Evolutionary conservation across 2,888 invertebrate species (phyloP).

Genomic region (Drosophila mimica): DNA sequence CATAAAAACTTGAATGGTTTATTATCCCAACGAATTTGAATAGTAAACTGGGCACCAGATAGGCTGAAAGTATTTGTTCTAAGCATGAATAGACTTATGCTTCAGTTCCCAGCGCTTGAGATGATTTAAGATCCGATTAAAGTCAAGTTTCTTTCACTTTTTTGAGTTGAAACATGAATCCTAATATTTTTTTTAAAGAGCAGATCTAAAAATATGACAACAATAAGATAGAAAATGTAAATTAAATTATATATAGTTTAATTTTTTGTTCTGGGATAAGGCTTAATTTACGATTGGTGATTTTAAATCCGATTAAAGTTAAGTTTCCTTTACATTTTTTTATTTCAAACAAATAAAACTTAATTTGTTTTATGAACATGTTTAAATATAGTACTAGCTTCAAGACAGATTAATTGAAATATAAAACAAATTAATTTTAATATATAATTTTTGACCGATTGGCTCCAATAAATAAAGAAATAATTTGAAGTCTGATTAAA

Average conservation of each 20-base stretch:
- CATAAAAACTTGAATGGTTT: conserved; percentile 52
- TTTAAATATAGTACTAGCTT: neutral
- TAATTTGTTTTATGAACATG: neutral
- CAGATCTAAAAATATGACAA: neutral
- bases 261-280: neutral
- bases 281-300: neutral
- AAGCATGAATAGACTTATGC: neutral
- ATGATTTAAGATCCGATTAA: conserved; percentile 24
- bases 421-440: neutral
- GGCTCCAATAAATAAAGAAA: neutral
- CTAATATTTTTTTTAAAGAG: neutral
- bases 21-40: conserved; percentile 37
- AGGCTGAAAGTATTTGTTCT: conserved; percentile 3
- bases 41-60: conserved; percentile 21
- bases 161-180: neutral
- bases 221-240: neutral
- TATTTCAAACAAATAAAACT: neutral
- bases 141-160: neutral
- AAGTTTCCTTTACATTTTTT: neutral
- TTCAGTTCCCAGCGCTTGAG: conserved; percentile 24
- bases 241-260: neutral
- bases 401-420: neutral
- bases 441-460: neutral
- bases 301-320: conserved; percentile 25
- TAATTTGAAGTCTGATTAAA: neutral